Evolutionary conservation across 2,888 invertebrate species (phyloP), one percentile per base, ranked within the genome.

Genomic region (Sesia bembeciformis): DNA sequence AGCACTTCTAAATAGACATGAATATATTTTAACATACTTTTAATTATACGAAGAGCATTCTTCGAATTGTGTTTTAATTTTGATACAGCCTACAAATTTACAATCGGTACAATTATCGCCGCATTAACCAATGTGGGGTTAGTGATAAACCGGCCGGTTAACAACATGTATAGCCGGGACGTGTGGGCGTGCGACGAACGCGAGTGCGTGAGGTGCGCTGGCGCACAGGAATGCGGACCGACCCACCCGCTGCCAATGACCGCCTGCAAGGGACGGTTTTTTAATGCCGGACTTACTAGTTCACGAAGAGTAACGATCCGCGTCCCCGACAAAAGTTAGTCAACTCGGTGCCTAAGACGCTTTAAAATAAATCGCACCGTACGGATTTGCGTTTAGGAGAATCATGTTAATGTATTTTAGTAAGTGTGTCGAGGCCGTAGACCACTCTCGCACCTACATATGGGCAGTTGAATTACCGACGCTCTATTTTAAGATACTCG

Each of bases 171-270:
- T 7, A 42, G 62, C 64, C 70, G 68, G 76, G 66, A 77, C 72
- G 76, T 77, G 84, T 78, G 77, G 77, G 84, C 80, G 83, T 70
- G 74, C 66, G 42, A 23, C 23, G 23, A 41, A 23, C 23, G 23
- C 23, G 23, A 23, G 23, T 23, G 23, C 23, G 39, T 75, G 81
- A 74, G 77, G 73, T 76, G 67, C 76, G 83, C 82, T 81, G 73
- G 81, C 81, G 84, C 85, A 78, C 78, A 84, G 86, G 88, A 87
- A 87, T 87, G 87, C 81, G 82, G 86, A 72, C 78, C 81, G 81
- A 76, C 82, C 84, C 79, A 75, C 81, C 82, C 84, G 85, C 87
- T 82, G 87, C 86, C 88, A 87, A 86, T 85, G 88, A 87, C 88
- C 88, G 87, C 82, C 76, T 75, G 51, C 74, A 70, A 80, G 82